A percentile compares a stretch with the other conserved stretches of the same genome.
Conservation (phyloP, 2,113 vertebrate genomes). For the Lasiurus cinereus region DNA sequence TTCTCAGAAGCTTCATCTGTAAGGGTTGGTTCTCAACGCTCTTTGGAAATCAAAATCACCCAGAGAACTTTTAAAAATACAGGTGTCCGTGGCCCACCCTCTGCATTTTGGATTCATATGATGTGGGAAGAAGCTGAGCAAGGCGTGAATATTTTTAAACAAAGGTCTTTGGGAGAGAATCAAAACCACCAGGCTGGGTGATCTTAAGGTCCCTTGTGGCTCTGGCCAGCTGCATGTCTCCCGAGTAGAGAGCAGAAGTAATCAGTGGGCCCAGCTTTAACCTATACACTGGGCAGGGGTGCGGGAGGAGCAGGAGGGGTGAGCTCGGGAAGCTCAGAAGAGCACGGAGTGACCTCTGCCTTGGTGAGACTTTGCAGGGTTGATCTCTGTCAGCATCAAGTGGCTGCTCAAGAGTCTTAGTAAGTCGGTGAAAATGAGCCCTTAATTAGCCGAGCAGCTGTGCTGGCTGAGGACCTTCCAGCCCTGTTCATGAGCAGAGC, state of each 20-base stretch:
- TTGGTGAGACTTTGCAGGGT: constrained; percentile 7
- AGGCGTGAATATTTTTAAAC: neutral
- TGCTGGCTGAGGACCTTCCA: constrained; percentile 59
- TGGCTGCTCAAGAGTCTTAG: neutral
- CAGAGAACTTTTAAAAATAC: neutral
- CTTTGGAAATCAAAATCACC: neutral
- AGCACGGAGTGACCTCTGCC: neutral
- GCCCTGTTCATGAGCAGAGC: neutral
- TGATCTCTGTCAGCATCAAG: constrained; percentile 47
- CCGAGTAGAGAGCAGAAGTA: neutral
- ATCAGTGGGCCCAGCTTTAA: neutral
- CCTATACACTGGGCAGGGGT: fast-evolving
- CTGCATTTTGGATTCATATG: neutral
- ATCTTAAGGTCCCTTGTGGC: neutral
- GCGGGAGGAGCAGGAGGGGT: neutral
- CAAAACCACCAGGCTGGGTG: neutral
- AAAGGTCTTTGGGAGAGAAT: neutral
- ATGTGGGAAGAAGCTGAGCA: neutral
- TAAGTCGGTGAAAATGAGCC: constrained; percentile 56
- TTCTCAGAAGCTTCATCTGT: neutral
- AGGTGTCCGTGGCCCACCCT: neutral
- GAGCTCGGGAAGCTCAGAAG: neutral
- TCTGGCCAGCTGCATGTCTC: neutral
- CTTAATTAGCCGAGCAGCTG: constrained; percentile 70
- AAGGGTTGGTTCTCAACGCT: neutral